These are phyloP conservation scores for Sebastes vulpes DNA, from an alignment of 2,797 vertebrate genomes.

Conservation along the genomic window DNA sequence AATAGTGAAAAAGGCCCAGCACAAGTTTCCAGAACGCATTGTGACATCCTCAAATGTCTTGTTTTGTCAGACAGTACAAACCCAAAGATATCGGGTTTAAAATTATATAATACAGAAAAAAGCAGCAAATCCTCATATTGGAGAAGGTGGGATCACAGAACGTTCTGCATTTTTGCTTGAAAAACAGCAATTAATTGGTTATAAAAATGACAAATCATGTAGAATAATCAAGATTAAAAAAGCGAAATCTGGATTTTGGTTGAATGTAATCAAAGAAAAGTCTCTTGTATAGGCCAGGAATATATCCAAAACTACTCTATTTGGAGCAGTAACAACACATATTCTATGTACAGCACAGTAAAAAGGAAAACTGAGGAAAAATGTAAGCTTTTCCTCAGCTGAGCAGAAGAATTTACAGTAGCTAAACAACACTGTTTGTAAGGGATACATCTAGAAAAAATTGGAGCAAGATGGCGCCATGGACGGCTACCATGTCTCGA, in stretches of 20 bases:
- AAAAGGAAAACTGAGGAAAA: background rate
- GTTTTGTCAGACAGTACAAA: background rate
- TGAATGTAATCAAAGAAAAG: background rate
- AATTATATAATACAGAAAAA: background rate
- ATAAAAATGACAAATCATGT: background rate
- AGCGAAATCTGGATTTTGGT: background rate
- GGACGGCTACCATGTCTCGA: too few relatives aligned
- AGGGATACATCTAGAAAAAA: background rate
- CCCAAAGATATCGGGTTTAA: background rate
- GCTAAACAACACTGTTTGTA: background rate
- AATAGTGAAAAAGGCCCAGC: background rate
- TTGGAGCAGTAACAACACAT: background rate
- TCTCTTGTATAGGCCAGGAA: background rate
- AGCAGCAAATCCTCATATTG: background rate
- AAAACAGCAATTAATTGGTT: background rate
- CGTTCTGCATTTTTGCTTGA: background rate
- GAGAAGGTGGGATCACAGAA: background rate
- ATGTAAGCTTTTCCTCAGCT: background rate
- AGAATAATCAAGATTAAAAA: background rate
- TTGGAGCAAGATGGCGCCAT: too few relatives aligned
- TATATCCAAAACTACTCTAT: background rate
- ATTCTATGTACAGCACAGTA: background rate
- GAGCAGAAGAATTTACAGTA: background rate
- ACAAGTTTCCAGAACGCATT: background rate
- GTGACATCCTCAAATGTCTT: background rate